Percentiles rank a stretch among this genome's conserved stretches.
phyloP scores from a whole-genome alignment of 2,113 vertebrate species.

The Eulacestoma nigropectus region DNA sequence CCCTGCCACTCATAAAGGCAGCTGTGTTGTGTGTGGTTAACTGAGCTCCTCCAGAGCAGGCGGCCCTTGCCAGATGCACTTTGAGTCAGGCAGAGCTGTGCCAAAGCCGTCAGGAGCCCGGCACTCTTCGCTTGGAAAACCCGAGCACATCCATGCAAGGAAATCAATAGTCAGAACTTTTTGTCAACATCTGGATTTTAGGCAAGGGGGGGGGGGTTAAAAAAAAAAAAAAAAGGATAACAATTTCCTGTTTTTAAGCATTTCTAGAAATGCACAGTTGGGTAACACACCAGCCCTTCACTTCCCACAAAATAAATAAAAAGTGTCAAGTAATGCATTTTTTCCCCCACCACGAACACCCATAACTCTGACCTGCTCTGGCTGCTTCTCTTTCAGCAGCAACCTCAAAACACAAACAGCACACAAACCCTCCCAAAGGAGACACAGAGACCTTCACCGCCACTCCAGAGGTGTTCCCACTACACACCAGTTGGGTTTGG shows the following conservation, averaged over 20 bases:
- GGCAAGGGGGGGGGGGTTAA: not conserved
- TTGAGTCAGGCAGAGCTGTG: not conserved
- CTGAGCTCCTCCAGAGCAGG: not conserved
- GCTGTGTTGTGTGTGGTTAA: conserved; percentile 12
- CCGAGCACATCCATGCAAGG: not conserved
- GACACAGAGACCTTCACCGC: not conserved
- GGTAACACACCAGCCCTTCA: not conserved
- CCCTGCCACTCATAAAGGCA: conserved; percentile 9
- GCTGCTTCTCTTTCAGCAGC: not conserved
- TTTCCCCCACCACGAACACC: conserved; percentile 18
- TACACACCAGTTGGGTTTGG: not conserved
- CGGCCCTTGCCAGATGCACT: conserved; percentile 16
- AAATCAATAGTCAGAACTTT: not conserved
- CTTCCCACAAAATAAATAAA: conserved; percentile 49
- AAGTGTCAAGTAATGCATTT: conserved; percentile 23
- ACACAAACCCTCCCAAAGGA: not conserved
- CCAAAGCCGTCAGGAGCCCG: not conserved
- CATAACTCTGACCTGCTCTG: not conserved
- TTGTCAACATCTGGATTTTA: not conserved
- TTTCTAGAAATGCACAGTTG: conserved; percentile 28
- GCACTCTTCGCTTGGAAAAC: not conserved
- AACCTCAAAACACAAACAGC: conserved; percentile 21
- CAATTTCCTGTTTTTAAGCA: conserved; percentile 55
- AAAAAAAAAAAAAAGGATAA: not conserved
- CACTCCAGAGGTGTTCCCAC: not conserved